A percentile compares a stretch with the other conserved stretches of the same genome.
Evolutionary conservation across 2,888 invertebrate species (phyloP).

Genomic region (Amiota minor): DNA sequence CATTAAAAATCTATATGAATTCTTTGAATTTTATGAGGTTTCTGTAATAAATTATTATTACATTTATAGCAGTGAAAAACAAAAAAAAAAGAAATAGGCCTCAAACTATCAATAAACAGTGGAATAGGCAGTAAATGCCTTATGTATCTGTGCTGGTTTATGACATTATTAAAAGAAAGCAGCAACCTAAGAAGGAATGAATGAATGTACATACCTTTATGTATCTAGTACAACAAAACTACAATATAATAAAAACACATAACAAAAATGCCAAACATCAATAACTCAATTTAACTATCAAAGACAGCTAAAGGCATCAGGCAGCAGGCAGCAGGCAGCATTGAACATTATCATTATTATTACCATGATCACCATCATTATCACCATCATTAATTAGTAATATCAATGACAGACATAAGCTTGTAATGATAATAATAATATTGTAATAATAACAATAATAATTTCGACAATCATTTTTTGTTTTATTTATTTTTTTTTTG

Average conservation of each 20-base stretch:
- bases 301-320: background rate
- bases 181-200: background rate
- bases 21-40: too few relatives aligned
- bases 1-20: too few relatives aligned
- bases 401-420: background rate
- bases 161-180: conserved; percentile 13
- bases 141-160: background rate
- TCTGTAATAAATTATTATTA: too few relatives aligned
- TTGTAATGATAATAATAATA: conserved; percentile 13
- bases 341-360: conserved; percentile 17
- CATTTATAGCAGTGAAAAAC: too few relatives aligned
- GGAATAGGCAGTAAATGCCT: too few relatives aligned
- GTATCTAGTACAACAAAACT: background rate
- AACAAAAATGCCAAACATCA: conserved; percentile 18
- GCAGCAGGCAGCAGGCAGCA: too few relatives aligned
- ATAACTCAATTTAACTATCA: conserved; percentile 22
- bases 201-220: background rate
- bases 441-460: conserved; percentile 4
- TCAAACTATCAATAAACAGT: too few relatives aligned
- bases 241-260: background rate
- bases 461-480: background rate
- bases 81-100: too few relatives aligned
- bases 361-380: background rate
- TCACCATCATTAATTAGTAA: background rate
- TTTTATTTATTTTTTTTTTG: conserved; percentile 48